Conservation (phyloP, 2,888 invertebrate genomes). For the Rotaria sp. region DNA sequence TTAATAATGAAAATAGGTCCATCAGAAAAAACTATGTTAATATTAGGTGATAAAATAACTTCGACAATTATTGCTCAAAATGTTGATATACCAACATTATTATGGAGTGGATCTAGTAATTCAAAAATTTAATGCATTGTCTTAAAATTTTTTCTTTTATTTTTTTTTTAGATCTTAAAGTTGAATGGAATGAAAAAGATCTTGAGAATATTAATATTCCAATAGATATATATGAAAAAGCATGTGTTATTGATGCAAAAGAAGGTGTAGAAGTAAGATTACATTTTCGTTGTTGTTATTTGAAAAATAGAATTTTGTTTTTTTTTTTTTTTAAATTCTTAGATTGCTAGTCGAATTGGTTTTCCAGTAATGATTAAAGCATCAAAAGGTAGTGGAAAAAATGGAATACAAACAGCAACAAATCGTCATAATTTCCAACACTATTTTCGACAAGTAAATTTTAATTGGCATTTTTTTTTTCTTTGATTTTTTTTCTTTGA, state of each 20-base stretch:
- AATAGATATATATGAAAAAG: conserved; percentile 79
- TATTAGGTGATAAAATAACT: conserved; percentile 96
- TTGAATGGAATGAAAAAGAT: conserved; percentile 66
- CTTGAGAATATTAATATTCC: conserved; percentile 68
- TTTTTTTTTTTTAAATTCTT: neutral
- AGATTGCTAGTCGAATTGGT: conserved; percentile 73
- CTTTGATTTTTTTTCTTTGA: too few species aligned
- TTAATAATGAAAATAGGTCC: conserved; percentile 62
- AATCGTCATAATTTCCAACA: conserved; percentile 76
- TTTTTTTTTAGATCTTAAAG: conserved; percentile 65
- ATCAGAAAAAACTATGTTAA: conserved; percentile 84
- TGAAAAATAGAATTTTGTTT: too few species aligned
- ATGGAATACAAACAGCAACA: conserved; percentile 91
- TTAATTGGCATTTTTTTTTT: too few species aligned
- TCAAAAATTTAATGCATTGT: too few species aligned
- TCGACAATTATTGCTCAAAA: conserved; percentile 98
- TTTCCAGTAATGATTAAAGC: conserved; percentile 98
- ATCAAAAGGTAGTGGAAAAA: conserved; percentile 96
- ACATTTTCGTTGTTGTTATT: conserved; percentile 57
- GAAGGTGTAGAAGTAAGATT: conserved; percentile 65
- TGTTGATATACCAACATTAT: conserved; percentile 88
- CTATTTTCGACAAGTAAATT: conserved; percentile 70
- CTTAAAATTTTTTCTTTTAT: conserved; percentile 1
- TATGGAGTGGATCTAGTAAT: conserved; percentile 78
- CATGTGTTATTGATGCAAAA: conserved; percentile 76